Evolutionary conservation across 35 echinoderm and acorn worm genomes (phyloP).

Genomic region (Ptychodera flava): DNA sequence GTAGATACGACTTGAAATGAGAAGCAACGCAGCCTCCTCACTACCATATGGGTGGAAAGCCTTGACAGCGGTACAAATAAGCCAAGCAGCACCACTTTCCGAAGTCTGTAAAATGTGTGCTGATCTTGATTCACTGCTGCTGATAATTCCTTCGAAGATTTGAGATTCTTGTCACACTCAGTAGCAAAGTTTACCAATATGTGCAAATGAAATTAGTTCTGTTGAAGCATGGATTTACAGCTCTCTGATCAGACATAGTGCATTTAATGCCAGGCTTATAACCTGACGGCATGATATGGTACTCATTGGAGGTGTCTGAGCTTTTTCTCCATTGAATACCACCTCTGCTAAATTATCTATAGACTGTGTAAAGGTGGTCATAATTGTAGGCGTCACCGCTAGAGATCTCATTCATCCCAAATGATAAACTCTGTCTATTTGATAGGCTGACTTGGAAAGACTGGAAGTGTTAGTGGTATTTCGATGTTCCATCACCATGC

Average conservation of each 20-base stretch:
- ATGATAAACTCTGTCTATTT: conserved; percentile 17
- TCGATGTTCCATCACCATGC: too few relatives aligned
- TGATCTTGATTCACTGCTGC: too few relatives aligned
- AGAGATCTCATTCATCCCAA: too few relatives aligned
- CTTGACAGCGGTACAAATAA: conserved; percentile 35
- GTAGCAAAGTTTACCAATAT: conserved; percentile 24
- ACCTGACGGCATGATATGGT: conserved; percentile 1
- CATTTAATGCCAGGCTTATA: not conserved
- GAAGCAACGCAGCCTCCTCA: conserved; percentile 39
- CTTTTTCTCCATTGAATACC: too few relatives aligned
- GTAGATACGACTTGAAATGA: too few relatives aligned
- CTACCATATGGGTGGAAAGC: too few relatives aligned
- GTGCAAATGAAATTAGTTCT: conserved; percentile 12
- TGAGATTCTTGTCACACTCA: conserved; percentile 52
- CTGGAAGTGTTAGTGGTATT: conserved; percentile 47
- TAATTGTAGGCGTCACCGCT: too few relatives aligned
- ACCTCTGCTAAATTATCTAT: too few relatives aligned
- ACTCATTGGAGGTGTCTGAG: not conserved
- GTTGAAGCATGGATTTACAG: conserved; percentile 17
- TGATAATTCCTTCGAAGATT: conserved; percentile 37
- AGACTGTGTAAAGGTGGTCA: too few relatives aligned
- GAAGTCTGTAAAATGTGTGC: too few relatives aligned
- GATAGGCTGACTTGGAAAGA: too few relatives aligned
- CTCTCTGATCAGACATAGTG: too few relatives aligned
- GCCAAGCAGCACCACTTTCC: conserved; percentile 36